Percentiles rank a stretch among this genome's conserved stretches.
Evolutionary conservation across 2,888 invertebrate species (phyloP).

Genomic region (Frankliniella fusca): DNA sequence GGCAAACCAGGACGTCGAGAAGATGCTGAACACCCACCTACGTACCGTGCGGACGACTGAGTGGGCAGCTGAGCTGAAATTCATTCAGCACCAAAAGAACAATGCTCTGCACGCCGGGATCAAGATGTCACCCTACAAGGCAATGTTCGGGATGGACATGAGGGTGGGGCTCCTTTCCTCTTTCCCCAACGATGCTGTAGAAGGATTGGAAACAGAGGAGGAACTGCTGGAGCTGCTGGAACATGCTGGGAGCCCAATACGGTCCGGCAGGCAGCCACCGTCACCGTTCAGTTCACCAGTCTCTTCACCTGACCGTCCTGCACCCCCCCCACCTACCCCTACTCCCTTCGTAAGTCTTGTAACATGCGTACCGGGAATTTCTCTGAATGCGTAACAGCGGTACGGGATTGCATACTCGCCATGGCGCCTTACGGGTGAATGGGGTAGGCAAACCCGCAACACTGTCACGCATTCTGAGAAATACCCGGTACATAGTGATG

Average conservation of each 20-base stretch:
- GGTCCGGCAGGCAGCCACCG: not conserved
- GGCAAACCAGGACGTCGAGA: not conserved
- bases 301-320: not conserved
- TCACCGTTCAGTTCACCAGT: not conserved
- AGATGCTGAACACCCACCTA: not conserved
- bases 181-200: not conserved
- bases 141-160: not conserved
- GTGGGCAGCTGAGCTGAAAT: not conserved
- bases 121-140: not conserved
- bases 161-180: not conserved
- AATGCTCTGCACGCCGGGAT: not conserved
- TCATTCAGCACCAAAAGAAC: not conserved
- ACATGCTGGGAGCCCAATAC: too few relatives aligned
- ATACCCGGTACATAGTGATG: too few relatives aligned
- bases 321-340: not conserved
- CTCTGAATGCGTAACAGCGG: too few relatives aligned
- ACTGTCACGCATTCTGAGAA: too few relatives aligned
- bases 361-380: not conserved
- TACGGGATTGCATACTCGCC: too few relatives aligned
- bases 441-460: too few relatives aligned
- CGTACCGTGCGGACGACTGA: not conserved
- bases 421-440: too few relatives aligned
- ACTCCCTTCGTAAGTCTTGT: not conserved
- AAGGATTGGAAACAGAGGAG: not conserved
- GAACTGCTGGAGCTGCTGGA: not conserved